A percentile compares a stretch with the other conserved stretches of the same genome.
phyloP scores from a whole-genome alignment of 92 coral and sea anemone genomes.

The Parazoanthus atlanticus region DNA sequence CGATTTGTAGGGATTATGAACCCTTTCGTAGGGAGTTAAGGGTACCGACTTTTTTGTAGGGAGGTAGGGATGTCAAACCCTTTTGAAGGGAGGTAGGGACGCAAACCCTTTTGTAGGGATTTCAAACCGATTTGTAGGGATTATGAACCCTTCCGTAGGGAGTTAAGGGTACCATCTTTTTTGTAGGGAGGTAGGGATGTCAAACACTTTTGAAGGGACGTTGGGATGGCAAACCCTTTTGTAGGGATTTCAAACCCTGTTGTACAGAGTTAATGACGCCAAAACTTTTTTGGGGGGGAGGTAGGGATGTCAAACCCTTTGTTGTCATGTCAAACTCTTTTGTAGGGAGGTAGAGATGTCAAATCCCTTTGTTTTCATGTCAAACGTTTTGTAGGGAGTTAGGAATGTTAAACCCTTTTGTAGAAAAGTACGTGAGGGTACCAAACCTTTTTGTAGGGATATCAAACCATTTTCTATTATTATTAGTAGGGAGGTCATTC shows the following conservation, averaged over 20 bases:
- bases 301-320: background rate
- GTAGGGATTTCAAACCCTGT: background rate
- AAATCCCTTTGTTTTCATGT: too few relatives aligned
- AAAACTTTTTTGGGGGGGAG: background rate
- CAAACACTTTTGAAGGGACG: background rate
- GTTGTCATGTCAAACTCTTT: background rate
- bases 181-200: background rate
- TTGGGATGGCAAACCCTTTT: background rate
- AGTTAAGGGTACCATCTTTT: background rate
- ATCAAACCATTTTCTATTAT: background rate
- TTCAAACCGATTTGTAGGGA: too few relatives aligned
- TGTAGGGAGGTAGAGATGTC: background rate
- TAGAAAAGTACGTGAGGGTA: background rate
- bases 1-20: too few relatives aligned
- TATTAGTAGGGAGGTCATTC: background rate
- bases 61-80: background rate
- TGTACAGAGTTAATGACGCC: background rate
- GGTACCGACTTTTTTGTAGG: background rate
- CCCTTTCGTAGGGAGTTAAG: too few relatives aligned
- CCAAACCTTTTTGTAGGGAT: background rate
- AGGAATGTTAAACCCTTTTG: background rate
- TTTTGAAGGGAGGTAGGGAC: background rate
- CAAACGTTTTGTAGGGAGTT: background rate
- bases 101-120: background rate
- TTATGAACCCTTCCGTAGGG: too few relatives aligned